Evolutionary conservation across 2,797 vertebrate species (phyloP).

Genomic region (Chelon labrosus): DNA sequence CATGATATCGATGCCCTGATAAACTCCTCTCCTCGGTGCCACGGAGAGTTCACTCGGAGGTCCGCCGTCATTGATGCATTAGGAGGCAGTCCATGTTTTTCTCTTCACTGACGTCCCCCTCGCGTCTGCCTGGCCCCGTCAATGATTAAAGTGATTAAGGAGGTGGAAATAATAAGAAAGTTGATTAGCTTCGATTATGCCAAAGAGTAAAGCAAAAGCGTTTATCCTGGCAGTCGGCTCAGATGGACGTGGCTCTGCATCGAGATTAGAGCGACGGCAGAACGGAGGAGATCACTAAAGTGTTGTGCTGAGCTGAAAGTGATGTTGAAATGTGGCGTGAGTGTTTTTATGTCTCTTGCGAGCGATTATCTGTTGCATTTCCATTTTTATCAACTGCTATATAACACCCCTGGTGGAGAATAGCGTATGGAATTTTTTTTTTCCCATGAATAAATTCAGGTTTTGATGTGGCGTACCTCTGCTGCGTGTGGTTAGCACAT

Average conservation of each 20-base stretch:
- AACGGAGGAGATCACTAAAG: constrained; percentile 37
- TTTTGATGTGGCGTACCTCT: constrained; percentile 68
- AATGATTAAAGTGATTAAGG: constrained; percentile 78
- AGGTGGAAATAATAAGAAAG: constrained; percentile 72
- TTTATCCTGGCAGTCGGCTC: constrained; percentile 47
- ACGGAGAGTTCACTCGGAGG: constrained; percentile 31
- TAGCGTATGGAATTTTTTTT: constrained; percentile 10
- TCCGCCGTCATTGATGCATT: constrained; percentile 69
- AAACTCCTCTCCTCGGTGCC: constrained; percentile 43
- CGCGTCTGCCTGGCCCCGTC: constrained; percentile 64
- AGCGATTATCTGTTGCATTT: constrained; percentile 10
- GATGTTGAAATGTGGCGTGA: constrained; percentile 31
- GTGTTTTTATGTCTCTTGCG: constrained; percentile 3
- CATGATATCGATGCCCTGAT: constrained; percentile 58
- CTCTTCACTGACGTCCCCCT: constrained; percentile 67
- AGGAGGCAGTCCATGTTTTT: constrained; percentile 69
- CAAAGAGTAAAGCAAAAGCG: constrained; percentile 67
- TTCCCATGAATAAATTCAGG: constrained; percentile 40
- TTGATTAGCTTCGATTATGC: constrained; percentile 80
- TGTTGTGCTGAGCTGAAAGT: constrained; percentile 33
- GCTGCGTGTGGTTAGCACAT: constrained; percentile 80
- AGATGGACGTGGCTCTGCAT: constrained; percentile 69
- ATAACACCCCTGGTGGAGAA: not conserved
- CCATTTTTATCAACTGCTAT: constrained; percentile 18
- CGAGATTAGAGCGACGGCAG: constrained; percentile 64